Evolutionary conservation across 2,797 vertebrate species (phyloP).

Genomic region (Oreonectes daqikongensis): DNA sequence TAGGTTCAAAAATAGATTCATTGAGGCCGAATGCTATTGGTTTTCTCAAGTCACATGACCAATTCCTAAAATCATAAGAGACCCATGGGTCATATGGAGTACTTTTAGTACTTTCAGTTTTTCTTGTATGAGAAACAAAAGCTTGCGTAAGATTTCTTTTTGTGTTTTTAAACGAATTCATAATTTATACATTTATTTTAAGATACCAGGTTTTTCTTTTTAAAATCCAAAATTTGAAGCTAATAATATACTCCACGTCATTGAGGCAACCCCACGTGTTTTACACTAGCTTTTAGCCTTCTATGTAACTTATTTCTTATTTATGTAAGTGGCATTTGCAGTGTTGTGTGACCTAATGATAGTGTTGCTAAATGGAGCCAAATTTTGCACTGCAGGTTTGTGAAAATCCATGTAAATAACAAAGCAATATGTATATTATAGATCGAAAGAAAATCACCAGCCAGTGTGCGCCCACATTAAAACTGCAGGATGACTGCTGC

Average conservation of each 20-base stretch:
- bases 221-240: too few species aligned
- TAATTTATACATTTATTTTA: too few species aligned
- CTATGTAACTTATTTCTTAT: background rate
- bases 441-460: conserved; percentile 44
- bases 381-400: conserved; percentile 40
- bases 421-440: conserved; percentile 26
- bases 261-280: background rate
- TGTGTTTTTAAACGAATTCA: too few species aligned
- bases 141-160: too few species aligned
- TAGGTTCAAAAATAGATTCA: too few species aligned
- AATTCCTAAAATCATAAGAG: too few species aligned
- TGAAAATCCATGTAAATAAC: conserved; percentile 28
- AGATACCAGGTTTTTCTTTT: too few species aligned
- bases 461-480: conserved; percentile 73
- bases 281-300: conserved; percentile 5
- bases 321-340: background rate
- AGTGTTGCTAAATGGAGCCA: conserved; percentile 23
- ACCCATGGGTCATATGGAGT: too few species aligned
- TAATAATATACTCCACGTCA: background rate
- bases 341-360: conserved; percentile 12
- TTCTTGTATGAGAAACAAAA: too few species aligned
- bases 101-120: too few species aligned
- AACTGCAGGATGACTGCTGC: conserved; percentile 72
- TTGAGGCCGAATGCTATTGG: background rate
- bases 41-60: background rate